phyloP scores from a whole-genome alignment of 1,140 invertebrate genomes.

The Cydia amplana region DNA sequence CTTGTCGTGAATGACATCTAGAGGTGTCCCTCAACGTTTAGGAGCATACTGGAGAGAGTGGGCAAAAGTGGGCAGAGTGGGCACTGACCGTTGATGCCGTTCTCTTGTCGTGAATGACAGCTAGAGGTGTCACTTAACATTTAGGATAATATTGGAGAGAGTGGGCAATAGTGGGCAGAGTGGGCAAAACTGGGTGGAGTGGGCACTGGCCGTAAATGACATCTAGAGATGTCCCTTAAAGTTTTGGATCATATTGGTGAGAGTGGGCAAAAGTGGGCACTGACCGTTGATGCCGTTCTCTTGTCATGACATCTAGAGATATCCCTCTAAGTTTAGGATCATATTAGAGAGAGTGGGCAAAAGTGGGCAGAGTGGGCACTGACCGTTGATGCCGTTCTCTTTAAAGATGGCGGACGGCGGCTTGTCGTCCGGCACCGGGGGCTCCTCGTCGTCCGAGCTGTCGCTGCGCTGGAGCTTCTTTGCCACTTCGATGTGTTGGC shows the following conservation, averaged over 20 bases:
- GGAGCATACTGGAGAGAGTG: no score
- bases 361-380: conserved; percentile 17
- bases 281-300: conserved; percentile 66
- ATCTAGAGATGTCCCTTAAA: conserved; percentile 34
- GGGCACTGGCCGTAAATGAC: no score
- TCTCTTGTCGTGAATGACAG: conserved; percentile 48
- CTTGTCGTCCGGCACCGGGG: conserved; percentile 58
- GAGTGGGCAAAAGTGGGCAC: conserved; percentile 5
- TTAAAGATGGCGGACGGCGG: conserved; percentile 69
- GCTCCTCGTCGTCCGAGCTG: conserved; percentile 77
- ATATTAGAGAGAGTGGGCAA: not conserved
- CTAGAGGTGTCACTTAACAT: no score
- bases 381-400: conserved; percentile 66
- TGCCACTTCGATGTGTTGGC: conserved; percentile 88
- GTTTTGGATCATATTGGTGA: conserved; percentile 11
- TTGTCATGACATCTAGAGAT: conserved; percentile 37
- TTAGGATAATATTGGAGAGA: no score
- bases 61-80: no score
- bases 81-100: no score
- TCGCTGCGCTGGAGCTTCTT: conserved; percentile 80
- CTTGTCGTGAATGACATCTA: no score
- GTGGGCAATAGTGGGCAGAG: no score
- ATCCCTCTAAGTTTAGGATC: conserved; percentile 17
- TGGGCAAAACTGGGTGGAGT: no score
- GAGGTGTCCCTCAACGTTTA: no score